Percentiles rank a stretch among this genome's conserved stretches.
Conservation (phyloP, 2,888 invertebrate species). For the Drosophila ustulata region DNA sequence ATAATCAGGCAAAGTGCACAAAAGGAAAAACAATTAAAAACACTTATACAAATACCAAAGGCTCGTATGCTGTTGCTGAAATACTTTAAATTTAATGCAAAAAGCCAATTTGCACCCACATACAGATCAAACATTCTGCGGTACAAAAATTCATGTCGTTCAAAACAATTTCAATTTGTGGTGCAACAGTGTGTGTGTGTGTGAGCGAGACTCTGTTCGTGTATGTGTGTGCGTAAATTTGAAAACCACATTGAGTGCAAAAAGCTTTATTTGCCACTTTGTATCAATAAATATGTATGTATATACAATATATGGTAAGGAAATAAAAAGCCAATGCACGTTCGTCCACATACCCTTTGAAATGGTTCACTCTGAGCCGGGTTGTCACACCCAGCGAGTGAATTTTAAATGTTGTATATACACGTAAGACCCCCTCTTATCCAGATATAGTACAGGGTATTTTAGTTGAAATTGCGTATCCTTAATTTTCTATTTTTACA, state of each 20-base stretch:
- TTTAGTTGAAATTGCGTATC: not conserved
- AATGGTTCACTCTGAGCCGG: not conserved
- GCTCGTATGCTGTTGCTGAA: not conserved
- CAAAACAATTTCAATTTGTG: constrained; percentile 54
- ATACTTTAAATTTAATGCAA: constrained; percentile 5
- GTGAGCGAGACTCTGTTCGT: not conserved
- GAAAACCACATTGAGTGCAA: constrained; percentile 22
- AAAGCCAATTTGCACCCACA: not conserved
- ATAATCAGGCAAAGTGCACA: constrained; percentile 47
- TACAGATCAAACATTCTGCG: constrained; percentile 7
- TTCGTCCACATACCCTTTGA: not conserved
- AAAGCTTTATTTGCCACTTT: constrained; percentile 50
- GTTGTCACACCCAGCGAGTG: not conserved
- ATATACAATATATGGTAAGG: constrained; percentile 2
- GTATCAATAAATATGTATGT: constrained; percentile 20
- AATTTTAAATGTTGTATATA: not conserved
- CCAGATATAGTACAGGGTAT: constrained; percentile 6
- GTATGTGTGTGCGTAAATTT: constrained; percentile 4
- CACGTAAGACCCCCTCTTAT: not conserved
- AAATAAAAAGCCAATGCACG: constrained; percentile 11
- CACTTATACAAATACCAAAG: constrained; percentile 5
- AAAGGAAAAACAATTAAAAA: constrained; percentile 43
- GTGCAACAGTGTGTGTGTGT: not conserved
- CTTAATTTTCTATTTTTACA: not conserved
- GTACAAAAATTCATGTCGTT: constrained; percentile 9